Percentiles rank a stretch among this genome's conserved stretches.
phyloP scores from a whole-genome alignment of 1,140 invertebrate species.

The Lethrus apterus region DNA sequence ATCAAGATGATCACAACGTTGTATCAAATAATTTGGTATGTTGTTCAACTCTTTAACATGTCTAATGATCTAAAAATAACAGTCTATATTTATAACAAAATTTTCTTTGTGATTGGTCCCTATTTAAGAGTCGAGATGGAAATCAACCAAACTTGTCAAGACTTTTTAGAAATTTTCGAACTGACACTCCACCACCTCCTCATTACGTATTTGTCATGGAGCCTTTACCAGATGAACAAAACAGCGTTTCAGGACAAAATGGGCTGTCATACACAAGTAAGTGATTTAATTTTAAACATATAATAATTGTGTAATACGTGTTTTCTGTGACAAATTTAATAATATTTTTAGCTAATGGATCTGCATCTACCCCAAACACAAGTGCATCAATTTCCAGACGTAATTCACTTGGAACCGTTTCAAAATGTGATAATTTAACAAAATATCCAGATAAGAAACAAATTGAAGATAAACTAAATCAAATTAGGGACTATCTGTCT shows the following conservation, averaged over 20 bases:
- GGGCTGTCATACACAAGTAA: background rate
- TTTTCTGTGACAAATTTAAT: too few species aligned
- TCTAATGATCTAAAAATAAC: constrained; percentile 27
- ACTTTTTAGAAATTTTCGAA: constrained; percentile 13
- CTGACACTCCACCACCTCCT: constrained; percentile 3
- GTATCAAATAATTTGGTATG: constrained; percentile 37
- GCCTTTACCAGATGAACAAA: background rate
- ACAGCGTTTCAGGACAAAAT: background rate
- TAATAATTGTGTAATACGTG: too few species aligned
- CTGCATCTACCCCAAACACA: constrained; percentile 21
- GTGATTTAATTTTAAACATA: background rate
- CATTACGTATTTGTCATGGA: constrained; percentile 6
- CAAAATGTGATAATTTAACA: constrained; percentile 39
- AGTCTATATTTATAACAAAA: constrained; percentile 19
- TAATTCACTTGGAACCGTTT: constrained; percentile 31
- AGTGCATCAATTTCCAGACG: constrained; percentile 32
- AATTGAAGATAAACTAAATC: constrained; percentile 39
- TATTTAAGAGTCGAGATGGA: constrained; percentile 20
- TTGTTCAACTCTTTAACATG: constrained; percentile 1
- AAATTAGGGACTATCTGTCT: constrained; percentile 42
- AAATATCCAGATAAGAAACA: constrained; percentile 41
- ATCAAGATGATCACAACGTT: constrained; percentile 27
- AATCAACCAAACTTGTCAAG: constrained; percentile 2
- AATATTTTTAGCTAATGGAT: background rate
- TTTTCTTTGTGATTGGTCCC: constrained; percentile 17